Conservation (phyloP, 2,113 vertebrate species). For the Calcarius ornatus region DNA sequence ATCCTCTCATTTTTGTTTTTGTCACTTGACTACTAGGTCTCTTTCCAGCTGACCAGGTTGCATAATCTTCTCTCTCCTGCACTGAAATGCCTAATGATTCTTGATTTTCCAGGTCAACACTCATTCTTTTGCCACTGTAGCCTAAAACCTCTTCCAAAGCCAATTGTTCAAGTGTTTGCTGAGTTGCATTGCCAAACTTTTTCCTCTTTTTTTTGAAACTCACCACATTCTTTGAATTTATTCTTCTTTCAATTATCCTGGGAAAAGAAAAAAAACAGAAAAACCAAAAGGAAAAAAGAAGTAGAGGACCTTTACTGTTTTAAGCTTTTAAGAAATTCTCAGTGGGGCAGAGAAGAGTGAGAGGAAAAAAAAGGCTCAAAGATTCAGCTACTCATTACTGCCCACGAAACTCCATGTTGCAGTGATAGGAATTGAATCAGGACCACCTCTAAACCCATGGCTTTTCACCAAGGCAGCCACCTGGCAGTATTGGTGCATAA, state of each 20-base stretch:
- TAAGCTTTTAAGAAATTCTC: neutral
- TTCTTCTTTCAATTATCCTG: neutral
- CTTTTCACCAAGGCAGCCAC: neutral
- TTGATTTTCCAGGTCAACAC: slow-evolving; percentile 25
- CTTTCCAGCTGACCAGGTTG: neutral
- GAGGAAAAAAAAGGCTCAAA: neutral
- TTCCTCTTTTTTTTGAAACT: neutral
- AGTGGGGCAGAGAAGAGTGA: neutral
- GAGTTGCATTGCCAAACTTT: neutral
- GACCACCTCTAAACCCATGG: neutral
- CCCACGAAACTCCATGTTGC: neutral
- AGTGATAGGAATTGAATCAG: neutral
- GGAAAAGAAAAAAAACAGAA: too few relatives aligned
- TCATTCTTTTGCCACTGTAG: neutral
- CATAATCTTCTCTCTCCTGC: neutral
- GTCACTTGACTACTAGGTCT: neutral
- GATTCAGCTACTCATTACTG: neutral
- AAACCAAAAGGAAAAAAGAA: too few relatives aligned
- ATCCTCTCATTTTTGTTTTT: neutral
- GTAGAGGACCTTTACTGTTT: neutral
- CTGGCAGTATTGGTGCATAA: neutral
- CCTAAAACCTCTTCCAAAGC: neutral
- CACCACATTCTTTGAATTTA: neutral
- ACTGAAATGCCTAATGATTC: neutral
- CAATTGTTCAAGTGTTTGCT: neutral